Conservation (phyloP, 64 coral and sea anemone species). For the Stylophora pistillata region DNA sequence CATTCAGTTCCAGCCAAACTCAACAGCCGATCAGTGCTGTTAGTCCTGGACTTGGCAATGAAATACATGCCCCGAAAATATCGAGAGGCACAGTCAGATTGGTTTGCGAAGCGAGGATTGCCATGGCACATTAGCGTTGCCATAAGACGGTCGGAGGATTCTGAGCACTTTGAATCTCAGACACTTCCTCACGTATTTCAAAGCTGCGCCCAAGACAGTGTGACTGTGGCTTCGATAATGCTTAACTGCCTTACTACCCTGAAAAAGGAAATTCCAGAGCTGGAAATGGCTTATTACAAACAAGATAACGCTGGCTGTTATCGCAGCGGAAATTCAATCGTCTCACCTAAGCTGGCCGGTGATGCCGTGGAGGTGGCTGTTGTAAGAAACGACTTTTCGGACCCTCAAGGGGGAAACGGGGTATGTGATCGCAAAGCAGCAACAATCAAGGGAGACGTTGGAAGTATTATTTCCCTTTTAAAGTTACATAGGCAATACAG, state of each 20-base stretch:
- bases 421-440: slow-evolving; percentile 32
- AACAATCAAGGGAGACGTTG: slow-evolving; percentile 7
- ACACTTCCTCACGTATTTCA: slow-evolving; percentile 74
- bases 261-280: slow-evolving; percentile 34
- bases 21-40: slow-evolving; percentile 47
- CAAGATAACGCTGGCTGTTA: slow-evolving; percentile 78
- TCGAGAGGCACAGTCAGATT: slow-evolving; percentile 66
- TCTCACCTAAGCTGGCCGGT: slow-evolving; percentile 11
- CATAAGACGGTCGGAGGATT: slow-evolving; percentile 37
- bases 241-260: slow-evolving; percentile 30
- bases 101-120: slow-evolving; percentile 63
- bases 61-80: slow-evolving; percentile 64
- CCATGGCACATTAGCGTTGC: slow-evolving; percentile 70
- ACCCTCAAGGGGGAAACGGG: slow-evolving; percentile 33
- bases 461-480: slow-evolving; percentile 43
- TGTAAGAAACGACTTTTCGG: slow-evolving; percentile 17
- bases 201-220: slow-evolving; percentile 62
- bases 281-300: slow-evolving; percentile 44
- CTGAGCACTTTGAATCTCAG: slow-evolving; percentile 33
- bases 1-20: slow-evolving; percentile 54
- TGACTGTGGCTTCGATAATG: slow-evolving; percentile 49
- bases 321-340: slow-evolving; percentile 24
- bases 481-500: too few relatives aligned
- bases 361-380: neutral
- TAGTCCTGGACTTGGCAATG: slow-evolving; percentile 78